Percentiles rank a stretch among this genome's conserved stretches.
These are phyloP conservation scores for Akabosia matsudoensis DNA, from an alignment of 1,140 invertebrate genomes.

Conservation along the genomic window DNA sequence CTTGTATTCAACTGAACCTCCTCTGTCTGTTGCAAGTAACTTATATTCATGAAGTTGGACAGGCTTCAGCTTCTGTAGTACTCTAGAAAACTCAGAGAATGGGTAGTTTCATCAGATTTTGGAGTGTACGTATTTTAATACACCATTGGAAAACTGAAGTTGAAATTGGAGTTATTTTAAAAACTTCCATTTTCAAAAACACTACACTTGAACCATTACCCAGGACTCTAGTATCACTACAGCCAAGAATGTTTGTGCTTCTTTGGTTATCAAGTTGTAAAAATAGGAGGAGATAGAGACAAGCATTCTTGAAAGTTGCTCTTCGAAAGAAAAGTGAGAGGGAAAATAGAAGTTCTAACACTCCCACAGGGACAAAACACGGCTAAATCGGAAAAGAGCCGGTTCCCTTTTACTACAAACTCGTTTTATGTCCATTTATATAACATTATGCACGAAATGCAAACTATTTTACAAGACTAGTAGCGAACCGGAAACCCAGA, in stretches of 20 bases:
- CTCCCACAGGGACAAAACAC: not conserved
- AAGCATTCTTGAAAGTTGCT: not conserved
- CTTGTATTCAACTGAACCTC: not conserved
- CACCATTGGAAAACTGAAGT: not conserved
- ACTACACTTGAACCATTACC: no score
- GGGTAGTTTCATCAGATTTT: not conserved
- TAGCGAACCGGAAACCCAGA: no score
- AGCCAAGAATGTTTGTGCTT: not conserved
- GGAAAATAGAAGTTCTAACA: conserved; percentile 8
- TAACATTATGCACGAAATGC: not conserved
- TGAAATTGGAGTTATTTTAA: conserved; percentile 7
- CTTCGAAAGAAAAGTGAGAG: not conserved
- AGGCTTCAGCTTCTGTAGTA: no score
- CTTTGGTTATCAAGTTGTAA: conserved; percentile 7
- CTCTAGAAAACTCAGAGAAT: no score
- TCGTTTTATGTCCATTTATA: not conserved
- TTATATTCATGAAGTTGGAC: conserved; percentile 22
- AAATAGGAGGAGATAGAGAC: not conserved
- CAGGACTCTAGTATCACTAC: no score
- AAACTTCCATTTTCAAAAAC: not conserved
- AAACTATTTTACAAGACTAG: no score
- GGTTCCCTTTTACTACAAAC: not conserved
- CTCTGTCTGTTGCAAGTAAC: not conserved
- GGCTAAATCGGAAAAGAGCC: not conserved
- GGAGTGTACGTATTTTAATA: not conserved